Conservation (phyloP, 1,140 invertebrate species). For the Saccostrea glomerata region DNA sequence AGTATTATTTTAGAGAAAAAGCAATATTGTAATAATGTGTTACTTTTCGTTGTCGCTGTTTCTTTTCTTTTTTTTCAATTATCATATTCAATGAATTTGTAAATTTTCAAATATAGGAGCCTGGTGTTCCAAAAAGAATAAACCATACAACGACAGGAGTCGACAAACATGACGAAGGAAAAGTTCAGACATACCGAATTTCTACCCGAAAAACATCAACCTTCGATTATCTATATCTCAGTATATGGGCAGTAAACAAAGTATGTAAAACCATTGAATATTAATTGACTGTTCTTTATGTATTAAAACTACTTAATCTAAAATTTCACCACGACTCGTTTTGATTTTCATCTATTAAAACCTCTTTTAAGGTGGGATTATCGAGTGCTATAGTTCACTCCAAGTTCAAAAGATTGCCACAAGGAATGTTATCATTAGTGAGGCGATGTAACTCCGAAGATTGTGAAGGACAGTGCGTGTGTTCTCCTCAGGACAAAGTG, state of each 20-base stretch:
- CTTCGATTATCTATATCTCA: constrained; percentile 49
- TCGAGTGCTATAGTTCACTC: constrained; percentile 52
- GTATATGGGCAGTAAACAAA: constrained; percentile 59
- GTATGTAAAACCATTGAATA: constrained; percentile 39
- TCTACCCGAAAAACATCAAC: constrained; percentile 43
- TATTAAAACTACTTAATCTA: background rate
- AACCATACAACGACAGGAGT: constrained; percentile 23
- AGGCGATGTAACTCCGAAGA: constrained; percentile 53
- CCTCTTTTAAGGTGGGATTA: constrained; percentile 56
- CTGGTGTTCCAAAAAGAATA: background rate
- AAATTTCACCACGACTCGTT: too few species aligned
- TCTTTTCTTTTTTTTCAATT: too few species aligned
- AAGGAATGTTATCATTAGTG: constrained; percentile 47
- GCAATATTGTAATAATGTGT: too few species aligned
- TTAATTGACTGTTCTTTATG: background rate
- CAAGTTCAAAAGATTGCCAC: constrained; percentile 45
- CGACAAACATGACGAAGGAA: constrained; percentile 58
- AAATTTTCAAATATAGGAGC: background rate
- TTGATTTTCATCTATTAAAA: too few species aligned
- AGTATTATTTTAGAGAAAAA: too few species aligned
- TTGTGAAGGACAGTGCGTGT: constrained; percentile 63
- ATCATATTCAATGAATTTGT: too few species aligned
- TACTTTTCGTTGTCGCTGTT: too few species aligned
- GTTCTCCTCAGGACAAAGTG: constrained; percentile 50
- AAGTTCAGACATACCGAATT: constrained; percentile 55